Base-by-base conservation (phyloP, 2,113 vertebrate genomes). In the Paralichthys olivaceus region DNA sequence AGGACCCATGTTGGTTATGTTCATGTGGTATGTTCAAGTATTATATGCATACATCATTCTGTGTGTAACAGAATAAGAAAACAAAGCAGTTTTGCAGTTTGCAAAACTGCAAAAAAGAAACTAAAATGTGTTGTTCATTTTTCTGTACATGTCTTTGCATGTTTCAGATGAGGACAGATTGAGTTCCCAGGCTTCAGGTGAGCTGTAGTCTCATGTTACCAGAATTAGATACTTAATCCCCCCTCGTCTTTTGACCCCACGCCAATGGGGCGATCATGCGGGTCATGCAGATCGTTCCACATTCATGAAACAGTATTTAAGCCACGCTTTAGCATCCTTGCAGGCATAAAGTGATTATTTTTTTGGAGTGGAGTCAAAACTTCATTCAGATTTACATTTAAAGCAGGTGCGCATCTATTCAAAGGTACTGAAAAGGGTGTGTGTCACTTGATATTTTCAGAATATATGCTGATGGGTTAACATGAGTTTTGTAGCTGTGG, bases 141-240 rank as follows among this genome's bases (percentile, higher is more conserved):
- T 40, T 40, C 25, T 11, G 5, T 65, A 23, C 51, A 6, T 71
- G 72, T 72, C 26, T 58, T 2, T 9, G 15, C 73, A 7, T 62
- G 60, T 73, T 37, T 7, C 25, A 14, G 43, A 4, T 20, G 49
- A 57, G 37, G 60, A 55, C 34, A 73, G 58, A 74, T 66, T 64
- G 69, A 60, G 43, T 73, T 77, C 23, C 47, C 7, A 7, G 43
- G 14, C 25, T 62, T 43, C 68, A 86, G 83, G 79, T 81, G 74
- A 62, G 49, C 20, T 43, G 19, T 23, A 1, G 57, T 56, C 58
- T 76, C 56, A 45, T 55, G 61, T 77, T 67, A 56, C 78, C 54
- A 43, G 58, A 84, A 77, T 83, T 51, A 81, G 79, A 81, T 15
- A 2, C 64, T 51, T 65, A 66, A 57, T 23, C 63, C 15, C 56